These are phyloP conservation scores for Silurus aristotelis DNA, from an alignment of 2,797 vertebrate genomes.

Conservation along the genomic window DNA sequence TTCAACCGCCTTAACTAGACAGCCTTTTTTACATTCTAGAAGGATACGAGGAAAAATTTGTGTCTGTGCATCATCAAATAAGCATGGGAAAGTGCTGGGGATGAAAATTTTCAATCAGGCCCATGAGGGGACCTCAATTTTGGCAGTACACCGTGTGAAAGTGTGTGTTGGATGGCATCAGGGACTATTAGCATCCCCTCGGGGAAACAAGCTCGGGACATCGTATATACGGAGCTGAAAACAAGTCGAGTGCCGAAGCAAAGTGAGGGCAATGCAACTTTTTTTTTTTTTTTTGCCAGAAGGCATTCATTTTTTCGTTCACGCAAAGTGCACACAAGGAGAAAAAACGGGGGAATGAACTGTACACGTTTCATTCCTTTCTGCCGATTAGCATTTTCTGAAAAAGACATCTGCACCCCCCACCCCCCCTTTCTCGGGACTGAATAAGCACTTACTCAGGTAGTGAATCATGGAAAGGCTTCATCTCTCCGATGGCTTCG, in stretches of 20 bases:
- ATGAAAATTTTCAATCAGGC: conserved; percentile 23
- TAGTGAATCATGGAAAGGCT: conserved; percentile 54
- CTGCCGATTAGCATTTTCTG: conserved; percentile 16
- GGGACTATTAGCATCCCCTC: conserved; percentile 7
- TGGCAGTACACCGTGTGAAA: conserved; percentile 24
- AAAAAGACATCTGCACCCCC: conserved; percentile 17
- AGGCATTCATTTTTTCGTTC: neutral
- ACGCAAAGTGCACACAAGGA: conserved; percentile 5
- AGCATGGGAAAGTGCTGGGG: conserved; percentile 18
- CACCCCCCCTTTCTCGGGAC: neutral
- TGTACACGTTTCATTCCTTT: neutral
- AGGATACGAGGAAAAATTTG: neutral
- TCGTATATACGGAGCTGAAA: neutral
- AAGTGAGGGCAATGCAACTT: conserved; percentile 8
- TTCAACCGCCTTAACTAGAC: neutral
- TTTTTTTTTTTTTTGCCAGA: neutral
- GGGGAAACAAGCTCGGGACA: conserved; percentile 8
- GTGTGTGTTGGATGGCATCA: conserved; percentile 14
- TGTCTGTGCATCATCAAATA: neutral
- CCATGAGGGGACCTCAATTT: conserved; percentile 20
- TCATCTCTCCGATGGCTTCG: conserved; percentile 55
- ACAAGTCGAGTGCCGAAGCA: conserved; percentile 22
- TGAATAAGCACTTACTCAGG: conserved; percentile 29
- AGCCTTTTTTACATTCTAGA: neutral
- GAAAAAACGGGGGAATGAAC: conserved; percentile 21